Conservation (phyloP, 2,888 invertebrate species). For the Prenolepis imparis region DNA sequence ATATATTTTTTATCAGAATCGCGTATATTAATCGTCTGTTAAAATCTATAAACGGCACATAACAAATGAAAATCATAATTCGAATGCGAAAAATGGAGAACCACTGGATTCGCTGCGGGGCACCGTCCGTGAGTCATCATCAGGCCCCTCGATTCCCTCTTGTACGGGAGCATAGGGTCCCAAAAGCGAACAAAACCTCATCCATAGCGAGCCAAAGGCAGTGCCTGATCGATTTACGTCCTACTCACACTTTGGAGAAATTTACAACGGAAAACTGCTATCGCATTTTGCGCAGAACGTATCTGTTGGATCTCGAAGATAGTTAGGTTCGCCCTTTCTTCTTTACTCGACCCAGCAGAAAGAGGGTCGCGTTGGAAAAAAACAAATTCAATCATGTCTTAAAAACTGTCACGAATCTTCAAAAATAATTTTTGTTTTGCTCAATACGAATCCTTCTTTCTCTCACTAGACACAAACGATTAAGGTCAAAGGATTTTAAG, state of each 20-base stretch:
- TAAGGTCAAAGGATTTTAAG: conserved; percentile 68
- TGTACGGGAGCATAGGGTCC: conserved; percentile 84
- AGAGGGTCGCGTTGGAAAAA: conserved; percentile 57
- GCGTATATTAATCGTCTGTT: background rate
- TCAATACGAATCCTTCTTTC: conserved; percentile 42
- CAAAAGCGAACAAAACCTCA: conserved; percentile 81
- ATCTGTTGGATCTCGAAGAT: conserved; percentile 67
- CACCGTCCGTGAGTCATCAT: conserved; percentile 86
- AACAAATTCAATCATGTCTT: conserved; percentile 71
- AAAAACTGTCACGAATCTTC: conserved; percentile 69
- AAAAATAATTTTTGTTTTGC: conserved; percentile 71
- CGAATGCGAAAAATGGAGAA: conserved; percentile 72
- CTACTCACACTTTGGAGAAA: conserved; percentile 83
- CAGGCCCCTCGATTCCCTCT: conserved; percentile 85
- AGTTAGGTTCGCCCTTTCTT: conserved; percentile 26
- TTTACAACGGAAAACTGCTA: conserved; percentile 81
- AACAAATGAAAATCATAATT: background rate
- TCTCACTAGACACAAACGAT: conserved; percentile 58
- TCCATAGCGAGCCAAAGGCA: conserved; percentile 79
- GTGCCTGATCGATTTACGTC: conserved; percentile 85
- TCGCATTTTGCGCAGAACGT: conserved; percentile 67
- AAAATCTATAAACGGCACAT: background rate
- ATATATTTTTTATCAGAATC: background rate
- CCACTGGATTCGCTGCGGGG: conserved; percentile 84
- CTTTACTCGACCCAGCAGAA: conserved; percentile 50